Base-by-base conservation (phyloP, 2,113 vertebrate genomes). In the Glaucidium brasilianum region DNA sequence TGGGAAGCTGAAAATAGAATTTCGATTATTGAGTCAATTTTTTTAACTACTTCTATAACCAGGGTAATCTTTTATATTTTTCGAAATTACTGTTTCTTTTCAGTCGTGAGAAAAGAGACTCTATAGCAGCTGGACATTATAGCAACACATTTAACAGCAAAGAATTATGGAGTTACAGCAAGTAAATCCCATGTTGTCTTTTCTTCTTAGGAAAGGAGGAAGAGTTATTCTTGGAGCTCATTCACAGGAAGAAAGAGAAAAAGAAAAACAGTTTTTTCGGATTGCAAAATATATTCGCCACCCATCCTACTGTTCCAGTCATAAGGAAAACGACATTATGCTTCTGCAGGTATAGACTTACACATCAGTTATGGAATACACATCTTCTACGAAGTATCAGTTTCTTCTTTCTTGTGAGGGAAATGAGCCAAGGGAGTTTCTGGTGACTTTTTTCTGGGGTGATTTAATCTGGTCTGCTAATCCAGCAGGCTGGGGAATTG, bases 141-240 rank as follows among this genome's bases (percentile, higher is more conserved):
- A 77, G 25, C 5, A 64, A 6, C 29, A 60, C 19, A 67, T 37
- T 53, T 43, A 87, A 58, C 32, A 71, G 35, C 17, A 91, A 74
- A 59, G 22, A 29, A 49, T 25, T 39, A 55, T 1, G 9, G 27
- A 50, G 11, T 69, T 49, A 52, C 7, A 52, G 52, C 9, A 78
- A 59, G 32, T 32, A 15, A 74, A 85, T 59, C 18, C 19, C 5
- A 10, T 18, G 9, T 79, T 91, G 29, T 94, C 4, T 35, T n/a
- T 11, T 92, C 35, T 93, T 76, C 91, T 58, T 75, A 98, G 98
- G 74, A 0, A 20, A 9, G 4, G 0, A 21, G 17, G 1, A 6
- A 0, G 20, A 25, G 90, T 98, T 59, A 25, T 88, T 90, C 98
- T 98, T 84, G 98, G 98, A 80, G 97, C 90, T 88, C 98, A 98